A percentile compares a stretch with the other conserved stretches of the same genome.
Conservation (phyloP, 2,113 vertebrate species). For the Tupaia tana region DNA sequence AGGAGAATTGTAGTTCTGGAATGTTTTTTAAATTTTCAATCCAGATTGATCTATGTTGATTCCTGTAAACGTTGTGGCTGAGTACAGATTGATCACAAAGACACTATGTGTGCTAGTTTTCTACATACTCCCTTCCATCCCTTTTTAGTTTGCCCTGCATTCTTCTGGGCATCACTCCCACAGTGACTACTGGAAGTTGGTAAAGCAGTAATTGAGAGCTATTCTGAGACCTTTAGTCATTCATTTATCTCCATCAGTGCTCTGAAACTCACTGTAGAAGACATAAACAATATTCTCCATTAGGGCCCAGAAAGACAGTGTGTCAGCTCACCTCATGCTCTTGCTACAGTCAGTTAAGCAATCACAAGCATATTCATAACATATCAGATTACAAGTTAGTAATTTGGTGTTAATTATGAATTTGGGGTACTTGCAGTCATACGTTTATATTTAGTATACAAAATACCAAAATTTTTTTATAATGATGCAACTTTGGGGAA, state of each 20-base stretch:
- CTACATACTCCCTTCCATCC: neutral
- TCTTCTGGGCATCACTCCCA: neutral
- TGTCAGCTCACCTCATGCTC: neutral
- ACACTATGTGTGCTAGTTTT: neutral
- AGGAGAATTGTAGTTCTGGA: neutral
- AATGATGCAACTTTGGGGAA: neutral
- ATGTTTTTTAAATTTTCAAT: neutral
- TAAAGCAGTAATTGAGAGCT: neutral
- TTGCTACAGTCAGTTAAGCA: neutral
- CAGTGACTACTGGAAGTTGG: neutral
- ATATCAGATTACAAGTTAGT: neutral
- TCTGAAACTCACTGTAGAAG: neutral
- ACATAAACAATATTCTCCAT: neutral
- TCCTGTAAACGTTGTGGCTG: neutral
- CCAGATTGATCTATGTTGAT: neutral
- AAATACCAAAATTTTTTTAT: slow-evolving; percentile 19
- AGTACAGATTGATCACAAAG: slow-evolving; percentile 7
- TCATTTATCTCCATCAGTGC: neutral
- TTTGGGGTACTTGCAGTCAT: neutral
- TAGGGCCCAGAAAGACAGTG: neutral
- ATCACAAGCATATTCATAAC: neutral
- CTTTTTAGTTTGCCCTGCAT: neutral
- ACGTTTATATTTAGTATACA: neutral
- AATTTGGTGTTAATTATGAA: neutral
- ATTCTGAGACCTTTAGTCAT: neutral